phyloP scores from a whole-genome alignment of 2,888 invertebrate genomes.

The Auanema sp. region DNA sequence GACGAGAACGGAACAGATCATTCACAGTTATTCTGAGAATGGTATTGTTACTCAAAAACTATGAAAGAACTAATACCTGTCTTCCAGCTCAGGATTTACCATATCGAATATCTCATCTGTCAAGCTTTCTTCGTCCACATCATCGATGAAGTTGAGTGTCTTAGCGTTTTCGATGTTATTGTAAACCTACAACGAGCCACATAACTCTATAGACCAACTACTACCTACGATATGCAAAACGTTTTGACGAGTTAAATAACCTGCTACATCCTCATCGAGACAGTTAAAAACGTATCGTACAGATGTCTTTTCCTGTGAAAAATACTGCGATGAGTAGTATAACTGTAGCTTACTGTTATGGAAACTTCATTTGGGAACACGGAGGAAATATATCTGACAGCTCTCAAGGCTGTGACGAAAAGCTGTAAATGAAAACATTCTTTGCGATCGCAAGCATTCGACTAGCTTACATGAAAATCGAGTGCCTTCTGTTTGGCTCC shows the following conservation, averaged over 20 bases:
- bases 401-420: too few species aligned
- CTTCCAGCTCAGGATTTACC: neutral
- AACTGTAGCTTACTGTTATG: too few species aligned
- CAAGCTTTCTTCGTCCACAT: neutral
- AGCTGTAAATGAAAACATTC: too few species aligned
- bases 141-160: too few species aligned
- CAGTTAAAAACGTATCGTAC: slow-evolving; percentile 1
- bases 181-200: neutral
- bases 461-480: too few species aligned
- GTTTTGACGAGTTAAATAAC: neutral
- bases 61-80: slow-evolving; percentile 2
- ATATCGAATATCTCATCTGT: slow-evolving; percentile 3
- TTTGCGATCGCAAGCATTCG: too few species aligned
- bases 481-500: too few species aligned
- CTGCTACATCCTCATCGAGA: neutral
- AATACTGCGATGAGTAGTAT: neutral
- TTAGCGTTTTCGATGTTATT: too few species aligned
- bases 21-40: neutral
- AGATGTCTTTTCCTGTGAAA: slow-evolving; percentile 1
- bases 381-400: too few species aligned
- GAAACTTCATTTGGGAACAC: too few species aligned
- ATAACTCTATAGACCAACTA: neutral
- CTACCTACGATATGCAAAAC: neutral
- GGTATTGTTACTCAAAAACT: neutral
- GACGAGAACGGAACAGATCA: neutral